Conservation (phyloP, 2,888 invertebrate genomes). For the Noctua janthina region DNA sequence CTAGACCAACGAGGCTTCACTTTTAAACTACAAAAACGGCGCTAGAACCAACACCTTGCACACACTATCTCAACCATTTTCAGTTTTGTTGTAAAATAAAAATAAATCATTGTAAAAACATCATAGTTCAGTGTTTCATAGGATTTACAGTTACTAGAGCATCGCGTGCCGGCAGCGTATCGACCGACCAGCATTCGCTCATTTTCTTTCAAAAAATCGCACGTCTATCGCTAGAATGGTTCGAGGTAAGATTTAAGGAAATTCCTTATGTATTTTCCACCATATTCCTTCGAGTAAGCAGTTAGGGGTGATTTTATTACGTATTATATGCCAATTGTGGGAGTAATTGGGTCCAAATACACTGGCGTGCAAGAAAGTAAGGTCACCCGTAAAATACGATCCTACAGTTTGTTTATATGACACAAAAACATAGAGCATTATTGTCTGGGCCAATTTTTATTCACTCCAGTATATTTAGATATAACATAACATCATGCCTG, state of each 20-base stretch:
- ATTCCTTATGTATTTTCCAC: constrained; percentile 51
- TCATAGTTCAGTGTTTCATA: constrained; percentile 71
- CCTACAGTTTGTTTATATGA: background rate
- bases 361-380: background rate
- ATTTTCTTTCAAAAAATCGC: constrained; percentile 68
- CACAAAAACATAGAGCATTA: background rate
- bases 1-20: no score
- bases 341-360: constrained; percentile 16
- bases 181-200: constrained; percentile 67
- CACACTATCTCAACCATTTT: constrained; percentile 24
- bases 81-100: constrained; percentile 65
- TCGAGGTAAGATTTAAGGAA: constrained; percentile 57
- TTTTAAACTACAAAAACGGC: constrained; percentile 15
- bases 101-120: constrained; percentile 66
- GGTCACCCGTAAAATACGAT: background rate
- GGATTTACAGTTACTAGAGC: constrained; percentile 74
- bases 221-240: constrained; percentile 48
- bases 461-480: background rate
- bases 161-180: constrained; percentile 72
- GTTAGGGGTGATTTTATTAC: constrained; percentile 35
- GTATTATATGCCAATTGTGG: constrained; percentile 33
- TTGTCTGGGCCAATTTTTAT: background rate
- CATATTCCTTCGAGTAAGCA: constrained; percentile 23
- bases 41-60: background rate
- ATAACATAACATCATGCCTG: no score